Evolutionary conservation across 2,113 vertebrate species (phyloP).

Genomic region (Coryphaenoides rupestris): DNA sequence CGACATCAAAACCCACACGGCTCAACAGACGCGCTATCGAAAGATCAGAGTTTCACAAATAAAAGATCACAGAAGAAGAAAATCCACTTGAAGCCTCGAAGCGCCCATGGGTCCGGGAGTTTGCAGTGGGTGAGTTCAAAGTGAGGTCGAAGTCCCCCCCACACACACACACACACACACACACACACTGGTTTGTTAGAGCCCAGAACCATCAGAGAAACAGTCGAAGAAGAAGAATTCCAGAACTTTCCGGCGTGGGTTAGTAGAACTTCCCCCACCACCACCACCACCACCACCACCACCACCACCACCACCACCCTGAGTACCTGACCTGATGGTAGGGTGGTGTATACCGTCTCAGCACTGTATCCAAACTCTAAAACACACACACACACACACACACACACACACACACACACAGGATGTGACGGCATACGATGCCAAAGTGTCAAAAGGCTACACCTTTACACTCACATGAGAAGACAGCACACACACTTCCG

Average conservation of each 20-base stretch:
- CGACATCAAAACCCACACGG: too few species aligned
- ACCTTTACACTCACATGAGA: background rate
- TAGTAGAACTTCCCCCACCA: constrained; percentile 43
- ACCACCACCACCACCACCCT: constrained; percentile 41
- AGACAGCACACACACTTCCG: too few species aligned
- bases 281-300: constrained; percentile 41
- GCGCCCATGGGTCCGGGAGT: too few species aligned
- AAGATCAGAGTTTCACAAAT: too few species aligned
- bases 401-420: constrained; percentile 4
- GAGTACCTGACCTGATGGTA: constrained; percentile 62
- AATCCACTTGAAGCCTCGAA: too few species aligned
- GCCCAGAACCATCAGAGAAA: background rate
- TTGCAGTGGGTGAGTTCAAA: too few species aligned
- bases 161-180: too few species aligned
- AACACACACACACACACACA: constrained; percentile 45
- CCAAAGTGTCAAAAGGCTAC: background rate
- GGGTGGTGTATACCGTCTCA: constrained; percentile 54
- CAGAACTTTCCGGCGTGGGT: constrained; percentile 28
- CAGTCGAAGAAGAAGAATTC: constrained; percentile 18
- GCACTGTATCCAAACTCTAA: constrained; percentile 62
- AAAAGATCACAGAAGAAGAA: too few species aligned
- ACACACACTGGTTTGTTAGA: constrained; percentile 20
- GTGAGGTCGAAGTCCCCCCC: too few species aligned
- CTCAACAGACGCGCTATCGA: too few species aligned
- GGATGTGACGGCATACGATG: background rate